Evolutionary conservation across 2,113 vertebrate species (phyloP).

Genomic region (Carassius gibelio): DNA sequence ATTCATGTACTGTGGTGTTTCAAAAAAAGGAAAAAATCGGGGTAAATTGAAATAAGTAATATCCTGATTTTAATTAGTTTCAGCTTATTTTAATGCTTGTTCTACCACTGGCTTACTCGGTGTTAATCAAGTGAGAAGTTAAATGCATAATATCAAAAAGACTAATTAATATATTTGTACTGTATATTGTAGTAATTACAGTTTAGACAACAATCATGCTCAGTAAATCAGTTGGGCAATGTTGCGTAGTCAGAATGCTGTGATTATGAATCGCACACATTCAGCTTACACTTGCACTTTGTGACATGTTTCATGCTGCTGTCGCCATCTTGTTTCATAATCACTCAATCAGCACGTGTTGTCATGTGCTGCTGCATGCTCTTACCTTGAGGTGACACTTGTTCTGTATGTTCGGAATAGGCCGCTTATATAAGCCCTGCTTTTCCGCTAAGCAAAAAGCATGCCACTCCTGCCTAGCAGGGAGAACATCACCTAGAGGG

Average conservation of each 20-base stretch:
- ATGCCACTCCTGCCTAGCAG: neutral
- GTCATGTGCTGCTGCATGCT: neutral
- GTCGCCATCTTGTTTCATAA: slow-evolving; percentile 12
- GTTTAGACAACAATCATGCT: neutral
- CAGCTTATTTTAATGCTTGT: too few species aligned
- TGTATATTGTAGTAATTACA: neutral
- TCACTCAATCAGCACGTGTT: slow-evolving; percentile 25
- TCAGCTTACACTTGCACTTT: neutral
- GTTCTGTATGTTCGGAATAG: slow-evolving; percentile 29
- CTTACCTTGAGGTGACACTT: slow-evolving; percentile 38
- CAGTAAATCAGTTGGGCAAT: neutral
- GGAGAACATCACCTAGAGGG: slow-evolving; percentile 3
- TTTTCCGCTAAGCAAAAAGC: neutral
- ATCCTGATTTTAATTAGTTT: too few species aligned
- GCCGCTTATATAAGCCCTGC: slow-evolving; percentile 26
- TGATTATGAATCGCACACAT: neutral
- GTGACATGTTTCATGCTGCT: neutral
- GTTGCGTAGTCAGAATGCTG: neutral
- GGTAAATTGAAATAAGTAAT: too few species aligned
- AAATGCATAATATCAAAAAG: neutral
- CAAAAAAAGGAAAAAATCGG: neutral
- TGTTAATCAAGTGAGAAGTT: too few species aligned
- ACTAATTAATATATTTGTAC: neutral
- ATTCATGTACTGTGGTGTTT: too few species aligned
- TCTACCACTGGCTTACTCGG: too few species aligned